A percentile compares a stretch with the other conserved stretches of the same genome.
Conservation (phyloP, 2,888 invertebrate species). For the Nasonia oneida region DNA sequence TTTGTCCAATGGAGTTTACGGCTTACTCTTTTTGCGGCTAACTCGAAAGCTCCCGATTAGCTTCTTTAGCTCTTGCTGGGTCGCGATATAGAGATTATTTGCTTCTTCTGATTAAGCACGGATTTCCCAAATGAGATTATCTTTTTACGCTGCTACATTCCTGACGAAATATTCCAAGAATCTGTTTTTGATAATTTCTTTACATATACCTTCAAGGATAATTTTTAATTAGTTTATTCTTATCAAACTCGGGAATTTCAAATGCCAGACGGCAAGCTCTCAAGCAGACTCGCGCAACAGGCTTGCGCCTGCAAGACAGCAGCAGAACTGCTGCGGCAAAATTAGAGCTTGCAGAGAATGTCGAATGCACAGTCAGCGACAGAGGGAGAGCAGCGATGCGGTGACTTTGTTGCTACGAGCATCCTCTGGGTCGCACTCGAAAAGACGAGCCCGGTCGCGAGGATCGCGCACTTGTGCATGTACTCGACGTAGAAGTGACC, state of each 20-base stretch:
- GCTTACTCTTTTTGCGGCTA: neutral
- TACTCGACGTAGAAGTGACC: neutral
- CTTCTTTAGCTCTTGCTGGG: neutral
- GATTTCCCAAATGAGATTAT: too few relatives aligned
- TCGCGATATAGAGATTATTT: neutral
- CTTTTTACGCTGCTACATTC: too few relatives aligned
- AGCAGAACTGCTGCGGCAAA: neutral
- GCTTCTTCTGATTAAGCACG: neutral
- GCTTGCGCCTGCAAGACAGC: neutral
- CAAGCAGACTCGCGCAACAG: neutral
- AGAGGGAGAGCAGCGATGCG: neutral
- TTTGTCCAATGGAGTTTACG: neutral
- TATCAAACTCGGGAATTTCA: neutral
- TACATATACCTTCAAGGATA: too few relatives aligned
- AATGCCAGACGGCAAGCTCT: neutral
- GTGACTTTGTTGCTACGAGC: neutral
- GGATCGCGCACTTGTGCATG: neutral
- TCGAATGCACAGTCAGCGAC: neutral
- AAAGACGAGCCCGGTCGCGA: neutral
- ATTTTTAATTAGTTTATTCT: neutral
- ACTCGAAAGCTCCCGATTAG: neutral
- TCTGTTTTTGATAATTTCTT: too few relatives aligned
- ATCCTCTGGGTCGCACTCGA: neutral
- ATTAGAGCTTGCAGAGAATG: neutral
- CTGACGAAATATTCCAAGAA: too few relatives aligned